Evolutionary conservation across 2,888 invertebrate species (phyloP).

Genomic region (Melanchra persicariae): DNA sequence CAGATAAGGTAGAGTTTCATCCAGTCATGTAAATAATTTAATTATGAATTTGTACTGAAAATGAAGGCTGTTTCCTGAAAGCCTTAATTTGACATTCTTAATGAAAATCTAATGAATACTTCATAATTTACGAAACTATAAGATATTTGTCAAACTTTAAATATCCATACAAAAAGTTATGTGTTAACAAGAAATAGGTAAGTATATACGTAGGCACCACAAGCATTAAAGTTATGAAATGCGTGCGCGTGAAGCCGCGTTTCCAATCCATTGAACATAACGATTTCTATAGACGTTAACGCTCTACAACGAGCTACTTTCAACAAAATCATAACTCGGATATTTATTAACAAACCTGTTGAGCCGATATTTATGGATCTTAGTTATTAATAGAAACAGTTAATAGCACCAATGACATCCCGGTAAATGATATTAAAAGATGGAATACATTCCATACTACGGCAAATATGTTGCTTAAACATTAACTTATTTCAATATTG

Average conservation of each 20-base stretch:
- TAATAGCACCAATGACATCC: conserved; percentile 1
- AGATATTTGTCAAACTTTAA: neutral
- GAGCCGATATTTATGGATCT: conserved; percentile 21
- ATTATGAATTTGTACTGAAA: no score
- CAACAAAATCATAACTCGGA: conserved; percentile 34
- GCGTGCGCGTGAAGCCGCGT: conserved; percentile 7
- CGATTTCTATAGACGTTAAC: conserved; percentile 49
- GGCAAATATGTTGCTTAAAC: conserved; percentile 48
- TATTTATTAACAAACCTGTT: conserved; percentile 45
- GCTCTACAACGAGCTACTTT: conserved; percentile 44
- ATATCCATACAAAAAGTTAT: neutral
- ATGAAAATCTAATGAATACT: no score
- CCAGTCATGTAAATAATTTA: neutral
- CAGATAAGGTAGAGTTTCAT: neutral
- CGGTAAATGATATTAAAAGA: conserved; percentile 13
- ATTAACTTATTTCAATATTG: conserved; percentile 55
- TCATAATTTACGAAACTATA: neutral
- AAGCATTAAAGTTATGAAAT: conserved; percentile 11
- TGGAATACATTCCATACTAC: conserved; percentile 4
- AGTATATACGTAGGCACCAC: neutral
- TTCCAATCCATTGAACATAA: conserved; percentile 24
- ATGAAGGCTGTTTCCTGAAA: no score
- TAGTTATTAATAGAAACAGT: conserved; percentile 21
- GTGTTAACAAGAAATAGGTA: neutral
- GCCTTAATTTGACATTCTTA: no score